Evolutionary conservation across 1,140 invertebrate species (phyloP).

Genomic region (Lethocerus indicus): DNA sequence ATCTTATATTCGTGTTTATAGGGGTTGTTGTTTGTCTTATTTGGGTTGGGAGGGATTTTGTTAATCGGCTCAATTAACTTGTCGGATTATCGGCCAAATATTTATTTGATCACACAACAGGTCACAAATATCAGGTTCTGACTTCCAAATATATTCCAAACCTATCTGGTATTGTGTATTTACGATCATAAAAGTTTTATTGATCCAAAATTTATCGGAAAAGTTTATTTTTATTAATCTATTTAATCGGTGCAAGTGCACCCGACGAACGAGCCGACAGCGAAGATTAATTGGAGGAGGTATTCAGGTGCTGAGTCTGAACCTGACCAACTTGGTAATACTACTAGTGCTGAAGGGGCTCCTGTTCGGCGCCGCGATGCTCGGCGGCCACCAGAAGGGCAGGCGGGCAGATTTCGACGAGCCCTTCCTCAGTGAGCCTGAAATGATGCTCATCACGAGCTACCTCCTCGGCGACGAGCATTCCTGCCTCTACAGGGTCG

Average conservation of each 20-base stretch:
- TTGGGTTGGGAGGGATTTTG: too few relatives aligned
- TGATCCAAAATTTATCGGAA: not conserved
- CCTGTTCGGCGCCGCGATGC: conserved; percentile 57
- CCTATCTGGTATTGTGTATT: too few relatives aligned
- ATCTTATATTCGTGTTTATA: too few relatives aligned
- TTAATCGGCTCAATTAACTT: too few relatives aligned
- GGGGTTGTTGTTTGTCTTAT: too few relatives aligned
- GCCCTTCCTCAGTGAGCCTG: conserved; percentile 37
- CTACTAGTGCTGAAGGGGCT: conserved; percentile 63
- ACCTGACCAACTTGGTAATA: conserved; percentile 63
- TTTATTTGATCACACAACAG: too few relatives aligned
- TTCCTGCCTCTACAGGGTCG: conserved; percentile 52
- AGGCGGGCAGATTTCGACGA: conserved; percentile 27
- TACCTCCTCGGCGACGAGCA: conserved; percentile 50
- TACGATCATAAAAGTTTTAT: too few relatives aligned
- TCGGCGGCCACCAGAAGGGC: conserved; percentile 41
- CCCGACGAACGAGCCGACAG: too few relatives aligned
- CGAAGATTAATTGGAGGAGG: too few relatives aligned
- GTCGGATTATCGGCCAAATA: too few relatives aligned
- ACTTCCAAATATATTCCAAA: too few relatives aligned
- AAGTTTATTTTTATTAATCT: conserved; percentile 12
- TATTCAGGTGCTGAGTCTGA: conserved; percentile 59
- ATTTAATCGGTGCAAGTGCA: conserved; percentile 6
- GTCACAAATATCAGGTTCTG: too few relatives aligned
- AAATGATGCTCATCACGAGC: conserved; percentile 44